A percentile compares a stretch with the other conserved stretches of the same genome.
Evolutionary conservation across 2,888 invertebrate species (phyloP).

Genomic region (Lampropteryx suffumata): DNA sequence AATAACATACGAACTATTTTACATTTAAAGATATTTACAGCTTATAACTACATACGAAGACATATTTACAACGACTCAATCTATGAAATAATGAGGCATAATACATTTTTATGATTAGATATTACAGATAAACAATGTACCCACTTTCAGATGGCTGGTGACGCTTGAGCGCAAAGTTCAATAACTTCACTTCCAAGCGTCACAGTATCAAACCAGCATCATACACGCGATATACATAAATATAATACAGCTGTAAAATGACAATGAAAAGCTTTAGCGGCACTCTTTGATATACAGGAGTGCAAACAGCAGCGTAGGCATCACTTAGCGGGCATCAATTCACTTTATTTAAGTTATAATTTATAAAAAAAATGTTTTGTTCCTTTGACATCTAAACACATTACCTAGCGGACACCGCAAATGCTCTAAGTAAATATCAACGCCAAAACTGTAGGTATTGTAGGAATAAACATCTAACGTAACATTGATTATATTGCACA

Average conservation of each 20-base stretch:
- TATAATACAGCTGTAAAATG: slow-evolving; percentile 10
- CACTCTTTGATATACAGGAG: slow-evolving; percentile 30
- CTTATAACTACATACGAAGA: slow-evolving; percentile 57
- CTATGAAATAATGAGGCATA: slow-evolving; percentile 51
- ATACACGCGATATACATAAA: too few relatives aligned
- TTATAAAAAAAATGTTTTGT: slow-evolving; percentile 15
- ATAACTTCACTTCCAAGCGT: too few relatives aligned
- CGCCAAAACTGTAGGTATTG: slow-evolving; percentile 48
- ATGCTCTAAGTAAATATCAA: slow-evolving; percentile 49
- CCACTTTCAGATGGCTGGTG: too few relatives aligned
- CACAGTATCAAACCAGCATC: too few relatives aligned
- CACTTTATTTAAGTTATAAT: slow-evolving; percentile 22
- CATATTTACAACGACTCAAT: slow-evolving; percentile 52
- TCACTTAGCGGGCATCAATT: slow-evolving; percentile 31
- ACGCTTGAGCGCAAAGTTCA: too few relatives aligned
- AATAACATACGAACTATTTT: slow-evolving; percentile 69
- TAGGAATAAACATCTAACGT: slow-evolving; percentile 63
- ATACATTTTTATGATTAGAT: slow-evolving; percentile 59
- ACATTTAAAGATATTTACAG: slow-evolving; percentile 76
- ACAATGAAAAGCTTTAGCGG: slow-evolving; percentile 17
- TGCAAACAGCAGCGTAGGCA: slow-evolving; percentile 31
- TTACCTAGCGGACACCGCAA: slow-evolving; percentile 34
- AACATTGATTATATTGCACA: slow-evolving; percentile 76
- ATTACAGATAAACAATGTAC: background rate
- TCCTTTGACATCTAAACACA: slow-evolving; percentile 27